Evolutionary conservation across 2,113 vertebrate species (phyloP).

Genomic region (Petrocephalus zakoni): DNA sequence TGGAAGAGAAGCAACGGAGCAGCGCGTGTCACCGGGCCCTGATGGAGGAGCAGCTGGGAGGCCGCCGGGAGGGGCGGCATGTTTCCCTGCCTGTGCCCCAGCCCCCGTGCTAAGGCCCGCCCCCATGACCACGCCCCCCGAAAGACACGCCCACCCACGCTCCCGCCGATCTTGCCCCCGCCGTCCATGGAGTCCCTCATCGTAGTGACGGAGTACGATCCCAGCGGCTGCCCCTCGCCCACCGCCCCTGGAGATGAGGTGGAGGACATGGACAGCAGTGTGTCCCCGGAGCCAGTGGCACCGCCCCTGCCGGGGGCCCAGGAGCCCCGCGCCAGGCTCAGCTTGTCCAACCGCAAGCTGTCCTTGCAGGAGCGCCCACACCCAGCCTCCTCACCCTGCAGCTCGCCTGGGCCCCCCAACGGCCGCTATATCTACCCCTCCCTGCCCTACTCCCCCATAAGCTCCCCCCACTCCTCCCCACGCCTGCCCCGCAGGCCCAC

Average conservation of each 20-base stretch:
- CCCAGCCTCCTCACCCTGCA: slow-evolving; percentile 55
- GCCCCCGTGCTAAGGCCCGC: slow-evolving; percentile 56
- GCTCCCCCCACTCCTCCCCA: slow-evolving; percentile 86
- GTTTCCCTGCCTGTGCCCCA: slow-evolving; percentile 70
- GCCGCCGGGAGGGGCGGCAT: slow-evolving; percentile 59
- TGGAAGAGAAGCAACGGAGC: background rate
- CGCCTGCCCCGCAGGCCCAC: slow-evolving; percentile 84
- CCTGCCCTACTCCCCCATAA: slow-evolving; percentile 78
- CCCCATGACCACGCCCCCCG: slow-evolving; percentile 51
- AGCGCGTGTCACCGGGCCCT: slow-evolving; percentile 12
- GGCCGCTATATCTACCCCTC: slow-evolving; percentile 78
- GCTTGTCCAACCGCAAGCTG: slow-evolving; percentile 76
- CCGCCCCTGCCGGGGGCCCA: slow-evolving; percentile 35
- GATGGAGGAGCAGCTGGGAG: slow-evolving; percentile 52
- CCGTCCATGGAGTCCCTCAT: slow-evolving; percentile 84
- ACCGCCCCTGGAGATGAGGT: slow-evolving; percentile 51
- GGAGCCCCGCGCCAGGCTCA: slow-evolving; percentile 54
- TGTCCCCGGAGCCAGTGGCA: slow-evolving; percentile 44
- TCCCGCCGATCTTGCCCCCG: slow-evolving; percentile 41
- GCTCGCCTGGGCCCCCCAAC: slow-evolving; percentile 48
- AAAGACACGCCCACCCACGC: slow-evolving; percentile 40
- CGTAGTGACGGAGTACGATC: slow-evolving; percentile 80
- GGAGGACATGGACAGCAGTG: slow-evolving; percentile 64
- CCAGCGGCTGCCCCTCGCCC: slow-evolving; percentile 47
- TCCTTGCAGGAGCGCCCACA: slow-evolving; percentile 83